Evolutionary conservation across 1,140 invertebrate genomes (phyloP).

Genomic region (Listronotus bonariensis): DNA sequence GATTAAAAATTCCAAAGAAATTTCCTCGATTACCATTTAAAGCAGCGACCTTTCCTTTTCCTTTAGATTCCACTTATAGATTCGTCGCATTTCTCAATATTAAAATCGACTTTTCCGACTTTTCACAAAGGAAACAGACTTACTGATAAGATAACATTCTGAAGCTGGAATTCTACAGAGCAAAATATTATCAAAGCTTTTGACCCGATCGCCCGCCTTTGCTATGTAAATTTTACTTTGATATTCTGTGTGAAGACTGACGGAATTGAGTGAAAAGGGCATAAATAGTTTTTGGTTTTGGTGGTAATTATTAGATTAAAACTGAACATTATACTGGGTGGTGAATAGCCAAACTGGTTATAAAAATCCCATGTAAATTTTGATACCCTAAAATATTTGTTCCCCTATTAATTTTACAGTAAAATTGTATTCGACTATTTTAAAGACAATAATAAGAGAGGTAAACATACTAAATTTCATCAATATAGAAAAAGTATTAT

Average conservation of each 20-base stretch:
- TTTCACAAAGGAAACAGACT: constrained; percentile 30
- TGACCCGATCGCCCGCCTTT: constrained; percentile 25
- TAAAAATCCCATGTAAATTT: too few species aligned
- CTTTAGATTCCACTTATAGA: constrained; percentile 30
- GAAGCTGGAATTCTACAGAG: constrained; percentile 10
- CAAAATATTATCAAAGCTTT: constrained; percentile 31
- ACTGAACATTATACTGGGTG: too few species aligned
- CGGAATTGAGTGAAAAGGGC: too few species aligned
- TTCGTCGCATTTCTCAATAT: constrained; percentile 32
- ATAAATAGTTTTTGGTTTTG: too few species aligned
- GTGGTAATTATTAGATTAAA: too few species aligned
- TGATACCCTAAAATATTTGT: too few species aligned
- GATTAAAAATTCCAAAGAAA: constrained; percentile 1
- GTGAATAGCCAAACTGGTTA: too few species aligned
- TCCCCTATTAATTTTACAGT: too few species aligned
- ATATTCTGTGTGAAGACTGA: constrained; percentile 4
- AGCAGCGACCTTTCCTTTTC: constrained; percentile 4
- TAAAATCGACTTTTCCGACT: constrained; percentile 30
- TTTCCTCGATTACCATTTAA: constrained; percentile 22
- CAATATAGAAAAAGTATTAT: too few species aligned
- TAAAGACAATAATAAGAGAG: too few species aligned
- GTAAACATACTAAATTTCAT: too few species aligned
- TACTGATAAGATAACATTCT: constrained; percentile 29
- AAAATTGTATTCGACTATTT: too few species aligned
- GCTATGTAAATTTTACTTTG: constrained; percentile 29